phyloP scores from a whole-genome alignment of 2,113 vertebrate genomes.

The Diphyllodes magnificus region DNA sequence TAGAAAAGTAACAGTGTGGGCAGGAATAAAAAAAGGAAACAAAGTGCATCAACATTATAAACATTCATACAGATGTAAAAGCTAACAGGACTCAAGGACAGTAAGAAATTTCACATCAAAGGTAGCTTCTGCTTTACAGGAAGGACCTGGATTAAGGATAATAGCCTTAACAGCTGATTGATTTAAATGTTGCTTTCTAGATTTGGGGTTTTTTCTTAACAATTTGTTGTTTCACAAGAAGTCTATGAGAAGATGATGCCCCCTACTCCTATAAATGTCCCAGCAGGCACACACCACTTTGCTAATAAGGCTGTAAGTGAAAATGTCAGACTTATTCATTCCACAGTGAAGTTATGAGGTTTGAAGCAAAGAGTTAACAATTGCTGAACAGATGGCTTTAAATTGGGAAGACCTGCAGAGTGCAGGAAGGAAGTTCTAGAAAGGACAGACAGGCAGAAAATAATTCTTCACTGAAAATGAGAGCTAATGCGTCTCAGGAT shows the following conservation, averaged over 20 bases:
- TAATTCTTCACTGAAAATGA: background rate
- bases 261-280: background rate
- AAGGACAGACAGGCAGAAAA: constrained; percentile 1
- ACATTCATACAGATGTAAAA: background rate
- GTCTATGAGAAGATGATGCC: background rate
- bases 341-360: background rate
- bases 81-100: background rate
- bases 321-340: background rate
- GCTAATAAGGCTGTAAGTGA: background rate
- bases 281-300: background rate
- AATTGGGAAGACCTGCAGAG: background rate
- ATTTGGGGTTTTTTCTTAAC: constrained; percentile 28
- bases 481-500: background rate
- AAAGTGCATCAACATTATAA: background rate
- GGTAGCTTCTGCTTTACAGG: background rate
- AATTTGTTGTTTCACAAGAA: constrained; percentile 13
- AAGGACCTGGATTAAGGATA: background rate
- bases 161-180: constrained; percentile 14
- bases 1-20: background rate
- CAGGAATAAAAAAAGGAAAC: background rate
- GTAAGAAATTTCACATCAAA: background rate
- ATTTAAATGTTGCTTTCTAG: constrained; percentile 25
- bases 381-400: constrained; percentile 13
- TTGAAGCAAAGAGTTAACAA: constrained; percentile 19
- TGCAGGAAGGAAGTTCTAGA: background rate